These are phyloP conservation scores for Scolopax bukidnonensis DNA, from an alignment of 2,797 vertebrate species.

Conservation along the genomic window DNA sequence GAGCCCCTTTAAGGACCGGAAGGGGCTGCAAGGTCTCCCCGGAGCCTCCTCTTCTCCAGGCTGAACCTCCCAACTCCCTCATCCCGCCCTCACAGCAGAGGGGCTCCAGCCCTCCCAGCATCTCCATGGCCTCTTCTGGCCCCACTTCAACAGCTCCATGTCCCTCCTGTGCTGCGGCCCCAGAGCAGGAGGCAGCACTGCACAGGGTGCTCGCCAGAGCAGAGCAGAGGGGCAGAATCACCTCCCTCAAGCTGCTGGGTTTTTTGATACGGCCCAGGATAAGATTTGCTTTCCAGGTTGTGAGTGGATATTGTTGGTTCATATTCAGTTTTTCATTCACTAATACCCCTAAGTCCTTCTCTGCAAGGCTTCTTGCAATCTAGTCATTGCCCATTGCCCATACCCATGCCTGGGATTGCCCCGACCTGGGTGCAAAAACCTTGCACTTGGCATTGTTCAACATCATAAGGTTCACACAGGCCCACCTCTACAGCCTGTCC, in stretches of 20 bases:
- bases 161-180: not conserved
- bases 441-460: not conserved
- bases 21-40: accelerated
- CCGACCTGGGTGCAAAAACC: not conserved
- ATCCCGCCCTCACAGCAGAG: not conserved
- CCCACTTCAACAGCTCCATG: accelerated
- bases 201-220: not conserved
- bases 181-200: accelerated
- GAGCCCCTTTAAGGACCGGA: not conserved
- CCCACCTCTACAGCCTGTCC: not conserved
- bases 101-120: not conserved
- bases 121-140: not conserved
- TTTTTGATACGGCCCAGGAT: not conserved
- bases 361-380: accelerated
- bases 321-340: not conserved
- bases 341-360: not conserved
- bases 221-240: not conserved
- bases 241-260: not conserved
- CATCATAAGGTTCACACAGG: not conserved
- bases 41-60: not conserved
- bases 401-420: not conserved
- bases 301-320: accelerated
- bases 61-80: not conserved
- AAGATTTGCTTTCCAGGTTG: not conserved
- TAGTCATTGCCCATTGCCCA: not conserved